Base-by-base conservation (phyloP, 1,140 invertebrate species). In the Zaprionus inermis region DNA sequence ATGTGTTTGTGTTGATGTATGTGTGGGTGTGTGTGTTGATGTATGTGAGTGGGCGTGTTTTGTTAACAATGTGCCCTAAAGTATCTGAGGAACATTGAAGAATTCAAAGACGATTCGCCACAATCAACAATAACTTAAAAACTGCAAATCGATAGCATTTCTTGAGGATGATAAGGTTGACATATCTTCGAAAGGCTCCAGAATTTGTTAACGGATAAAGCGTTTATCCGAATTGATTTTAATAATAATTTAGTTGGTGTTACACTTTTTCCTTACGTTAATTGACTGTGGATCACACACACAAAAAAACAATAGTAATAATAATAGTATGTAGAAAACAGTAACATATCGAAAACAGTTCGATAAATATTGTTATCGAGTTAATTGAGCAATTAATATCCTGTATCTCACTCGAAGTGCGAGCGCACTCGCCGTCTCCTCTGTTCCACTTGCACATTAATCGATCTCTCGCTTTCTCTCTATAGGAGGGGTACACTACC, bases 271-370 rank as follows among this genome's bases (percentile, higher is more conserved):
- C 22, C 28, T 44, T 34, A 14, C 30, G 46, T 73, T 73, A 73
- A 73, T 73, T 73, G 65, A 73, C 71, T 56, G 38, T 44, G 30
- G 57, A 30, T 28, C 32, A 60, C 6, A 59, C 59, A 59, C 56
- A 14, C 3, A 49, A 49, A 49, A 49, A 51, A 71, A 65, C n/a
- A 61, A 69, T 54, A 9, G 46, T 18, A 65, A 44, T 11, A 52
- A 28, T 28, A 28, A 46, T 7, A 7, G 30, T 24, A 57, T 30
- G 56, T 44, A 5, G 49, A 67, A 30, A 38, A 28, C 20, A 54
- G 51, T 54, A 68, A 59, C 52, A 46, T 55, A 61, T 49, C 44
- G 18, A 49, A 49, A 55, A 36, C 32, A 67, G 36, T 66, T 65
- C 61, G 63, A 72, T 58, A 52, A 66, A 36, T 34, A 44, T 58